phyloP scores from a whole-genome alignment of 1,140 invertebrate genomes.

The Drosophila orena region DNA sequence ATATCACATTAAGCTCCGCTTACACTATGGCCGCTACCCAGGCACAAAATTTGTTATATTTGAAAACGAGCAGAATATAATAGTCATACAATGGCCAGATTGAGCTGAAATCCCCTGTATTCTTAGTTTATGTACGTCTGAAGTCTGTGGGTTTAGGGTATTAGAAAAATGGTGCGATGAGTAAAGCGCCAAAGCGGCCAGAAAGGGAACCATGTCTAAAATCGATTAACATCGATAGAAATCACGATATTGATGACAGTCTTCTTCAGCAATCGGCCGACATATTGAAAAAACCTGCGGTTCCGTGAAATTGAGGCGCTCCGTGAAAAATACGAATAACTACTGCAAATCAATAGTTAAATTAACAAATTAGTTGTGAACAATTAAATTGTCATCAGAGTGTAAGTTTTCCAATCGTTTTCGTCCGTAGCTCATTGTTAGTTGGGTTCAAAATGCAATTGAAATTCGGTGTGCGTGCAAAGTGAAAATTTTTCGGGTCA shows the following conservation, averaged over 20 bases:
- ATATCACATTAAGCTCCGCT: background rate
- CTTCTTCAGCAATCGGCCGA: background rate
- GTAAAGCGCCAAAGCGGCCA: too few species aligned
- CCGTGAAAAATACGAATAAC: constrained; percentile 49
- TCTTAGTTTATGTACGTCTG: too few species aligned
- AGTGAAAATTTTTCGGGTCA: constrained; percentile 82
- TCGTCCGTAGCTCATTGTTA: constrained; percentile 3
- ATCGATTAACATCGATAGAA: too few species aligned
- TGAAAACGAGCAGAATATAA: too few species aligned
- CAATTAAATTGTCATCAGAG: constrained; percentile 46
- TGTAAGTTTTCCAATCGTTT: constrained; percentile 65
- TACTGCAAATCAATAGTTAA: constrained; percentile 64
- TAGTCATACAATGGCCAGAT: too few species aligned
- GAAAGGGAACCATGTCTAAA: too few species aligned
- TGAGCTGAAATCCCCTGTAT: too few species aligned
- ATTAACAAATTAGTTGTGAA: constrained; percentile 50
- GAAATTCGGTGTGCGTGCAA: constrained; percentile 47
- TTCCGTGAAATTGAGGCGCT: constrained; percentile 57
- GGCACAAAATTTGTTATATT: too few species aligned
- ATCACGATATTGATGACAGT: background rate
- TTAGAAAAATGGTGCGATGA: too few species aligned
- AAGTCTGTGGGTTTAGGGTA: too few species aligned
- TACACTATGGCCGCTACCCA: too few species aligned
- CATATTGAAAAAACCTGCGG: constrained; percentile 64
- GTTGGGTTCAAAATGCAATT: constrained; percentile 30